These are phyloP conservation scores for Hypselothyrea guttata DNA, from an alignment of 2,888 invertebrate species.

Conservation along the genomic window DNA sequence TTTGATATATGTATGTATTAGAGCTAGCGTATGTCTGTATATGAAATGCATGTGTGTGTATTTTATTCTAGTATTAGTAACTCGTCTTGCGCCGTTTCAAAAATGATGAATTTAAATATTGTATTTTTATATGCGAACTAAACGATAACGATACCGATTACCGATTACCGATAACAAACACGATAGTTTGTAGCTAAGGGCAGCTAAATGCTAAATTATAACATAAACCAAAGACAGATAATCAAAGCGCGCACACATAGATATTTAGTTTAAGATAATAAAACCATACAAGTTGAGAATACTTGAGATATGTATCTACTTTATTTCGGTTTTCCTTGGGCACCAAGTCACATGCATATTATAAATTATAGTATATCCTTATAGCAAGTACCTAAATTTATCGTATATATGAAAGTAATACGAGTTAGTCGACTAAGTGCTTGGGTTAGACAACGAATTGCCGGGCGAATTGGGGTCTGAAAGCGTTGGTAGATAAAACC, in stretches of 20 bases:
- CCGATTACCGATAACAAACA: slow-evolving; percentile 44
- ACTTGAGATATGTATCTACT: too few relatives aligned
- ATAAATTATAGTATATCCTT: slow-evolving; percentile 10
- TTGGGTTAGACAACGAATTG: slow-evolving; percentile 72
- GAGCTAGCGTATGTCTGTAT: slow-evolving; percentile 14
- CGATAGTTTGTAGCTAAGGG: slow-evolving; percentile 36
- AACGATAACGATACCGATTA: slow-evolving; percentile 30
- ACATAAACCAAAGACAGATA: slow-evolving; percentile 60
- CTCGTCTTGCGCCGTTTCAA: slow-evolving; percentile 60
- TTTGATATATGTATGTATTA: slow-evolving; percentile 51
- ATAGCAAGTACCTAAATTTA: slow-evolving; percentile 46
- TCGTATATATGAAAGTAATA: background rate
- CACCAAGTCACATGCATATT: slow-evolving; percentile 8
- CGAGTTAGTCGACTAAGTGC: slow-evolving; percentile 40
- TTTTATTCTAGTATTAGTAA: slow-evolving; percentile 40
- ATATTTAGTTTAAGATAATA: slow-evolving; percentile 21
- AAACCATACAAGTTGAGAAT: background rate
- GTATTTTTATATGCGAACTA: slow-evolving; percentile 63
- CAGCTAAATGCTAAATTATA: slow-evolving; percentile 5
- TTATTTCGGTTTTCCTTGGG: slow-evolving; percentile 20
- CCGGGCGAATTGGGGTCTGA: slow-evolving; percentile 27
- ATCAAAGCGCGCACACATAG: slow-evolving; percentile 64
- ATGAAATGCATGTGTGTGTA: slow-evolving; percentile 15
- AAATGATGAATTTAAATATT: slow-evolving; percentile 68
- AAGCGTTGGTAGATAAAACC: background rate